A percentile compares a stretch with the other conserved stretches of the same genome.
Conservation (phyloP, 2,113 vertebrate species). For the Eonycteris spelaea region DNA sequence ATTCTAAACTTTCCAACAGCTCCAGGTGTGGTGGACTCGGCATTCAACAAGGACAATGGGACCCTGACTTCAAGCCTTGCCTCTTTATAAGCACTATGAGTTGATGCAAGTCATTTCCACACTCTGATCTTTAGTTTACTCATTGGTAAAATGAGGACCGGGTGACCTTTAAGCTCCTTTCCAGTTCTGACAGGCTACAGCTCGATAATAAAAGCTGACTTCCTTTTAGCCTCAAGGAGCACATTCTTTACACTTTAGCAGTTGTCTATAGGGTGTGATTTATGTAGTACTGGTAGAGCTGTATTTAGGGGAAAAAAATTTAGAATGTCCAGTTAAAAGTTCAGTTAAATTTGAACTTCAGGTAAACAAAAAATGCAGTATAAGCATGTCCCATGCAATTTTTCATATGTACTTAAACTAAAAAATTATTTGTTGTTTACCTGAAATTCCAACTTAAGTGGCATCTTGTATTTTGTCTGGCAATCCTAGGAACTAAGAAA, state of each 20-base stretch:
- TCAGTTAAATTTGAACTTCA: slow-evolving; percentile 23
- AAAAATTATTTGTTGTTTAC: neutral
- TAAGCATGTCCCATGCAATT: neutral
- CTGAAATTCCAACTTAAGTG: neutral
- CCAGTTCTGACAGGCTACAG: neutral
- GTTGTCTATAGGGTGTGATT: slow-evolving; percentile 25
- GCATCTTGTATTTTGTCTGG: neutral
- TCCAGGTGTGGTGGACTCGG: neutral
- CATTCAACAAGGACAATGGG: neutral
- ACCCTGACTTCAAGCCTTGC: neutral
- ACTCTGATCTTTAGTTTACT: neutral
- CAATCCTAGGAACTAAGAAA: neutral
- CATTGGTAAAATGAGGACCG: neutral
- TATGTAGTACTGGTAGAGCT: neutral
- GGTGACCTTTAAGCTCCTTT: neutral
- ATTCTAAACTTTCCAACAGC: neutral
- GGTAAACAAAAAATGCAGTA: neutral
- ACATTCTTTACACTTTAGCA: slow-evolving; percentile 18
- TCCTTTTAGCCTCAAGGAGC: slow-evolving; percentile 29
- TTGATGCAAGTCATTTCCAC: neutral
- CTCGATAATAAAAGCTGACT: slow-evolving; percentile 6
- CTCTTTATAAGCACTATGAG: neutral
- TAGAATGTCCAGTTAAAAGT: neutral
- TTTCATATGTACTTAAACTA: neutral
- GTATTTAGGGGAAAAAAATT: neutral